phyloP scores from a whole-genome alignment of 1,140 invertebrate species.

The Zophobas morio region DNA sequence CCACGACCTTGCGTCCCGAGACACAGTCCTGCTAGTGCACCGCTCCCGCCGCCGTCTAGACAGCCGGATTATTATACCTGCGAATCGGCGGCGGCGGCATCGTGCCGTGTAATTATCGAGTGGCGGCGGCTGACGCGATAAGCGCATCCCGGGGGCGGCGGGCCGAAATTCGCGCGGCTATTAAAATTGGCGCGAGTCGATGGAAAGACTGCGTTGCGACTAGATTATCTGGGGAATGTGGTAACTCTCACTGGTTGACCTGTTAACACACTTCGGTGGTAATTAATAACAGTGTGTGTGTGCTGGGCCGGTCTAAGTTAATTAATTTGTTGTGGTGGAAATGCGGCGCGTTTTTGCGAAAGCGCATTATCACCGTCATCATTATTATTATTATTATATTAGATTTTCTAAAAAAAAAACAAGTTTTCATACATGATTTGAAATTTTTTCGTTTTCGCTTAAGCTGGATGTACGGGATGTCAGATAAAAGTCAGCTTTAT shows the following conservation, averaged over 20 bases:
- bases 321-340: conserved; percentile 29
- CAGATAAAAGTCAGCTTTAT: no score
- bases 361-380: no score
- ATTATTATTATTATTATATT: no score
- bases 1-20: conserved; percentile 55
- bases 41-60: conserved; percentile 38
- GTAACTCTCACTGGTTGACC: conserved; percentile 47
- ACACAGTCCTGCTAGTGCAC: conserved; percentile 39
- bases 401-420: no score
- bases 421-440: no score
- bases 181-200: neutral
- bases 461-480: no score
- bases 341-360: neutral
- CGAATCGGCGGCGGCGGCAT: conserved; percentile 15
- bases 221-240: conserved; percentile 41
- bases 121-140: neutral
- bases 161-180: neutral
- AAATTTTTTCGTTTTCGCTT: no score
- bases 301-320: conserved; percentile 29
- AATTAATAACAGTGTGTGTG: conserved; percentile 37
- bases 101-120: conserved; percentile 12
- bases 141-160: no score
- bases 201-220: conserved; percentile 11
- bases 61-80: conserved; percentile 31
- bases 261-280: conserved; percentile 42